phyloP scores from a whole-genome alignment of 2,797 vertebrate genomes.

The Avahi laniger region DNA sequence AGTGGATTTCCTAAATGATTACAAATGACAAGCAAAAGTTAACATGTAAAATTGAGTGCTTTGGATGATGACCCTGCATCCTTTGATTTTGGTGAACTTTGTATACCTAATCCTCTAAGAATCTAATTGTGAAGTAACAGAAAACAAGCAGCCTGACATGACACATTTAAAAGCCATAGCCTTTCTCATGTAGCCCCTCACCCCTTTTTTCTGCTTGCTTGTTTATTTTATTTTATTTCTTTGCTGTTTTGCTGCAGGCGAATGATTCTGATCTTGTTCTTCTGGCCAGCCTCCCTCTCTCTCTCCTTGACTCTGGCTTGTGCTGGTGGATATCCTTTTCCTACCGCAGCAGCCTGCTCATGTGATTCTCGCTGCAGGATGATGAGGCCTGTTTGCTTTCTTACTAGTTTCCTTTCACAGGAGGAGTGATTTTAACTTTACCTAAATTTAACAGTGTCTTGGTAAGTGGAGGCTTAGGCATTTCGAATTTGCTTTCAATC shows the following conservation, averaged over 20 bases:
- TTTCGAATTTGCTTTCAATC: not conserved
- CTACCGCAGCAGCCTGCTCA: not conserved
- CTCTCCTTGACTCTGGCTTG: constrained; percentile 93
- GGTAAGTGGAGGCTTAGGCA: constrained; percentile 39
- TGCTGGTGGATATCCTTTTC: constrained; percentile 96
- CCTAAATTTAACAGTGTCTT: not conserved
- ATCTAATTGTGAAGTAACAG: not conserved
- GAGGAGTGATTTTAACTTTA: not conserved
- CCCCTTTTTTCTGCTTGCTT: constrained; percentile 41
- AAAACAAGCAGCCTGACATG: not conserved
- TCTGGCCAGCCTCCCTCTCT: constrained; percentile 92
- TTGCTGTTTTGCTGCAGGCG: constrained; percentile 84
- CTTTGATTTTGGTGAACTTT: not conserved
- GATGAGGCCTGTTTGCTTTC: not conserved
- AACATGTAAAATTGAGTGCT: not conserved
- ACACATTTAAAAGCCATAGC: not conserved
- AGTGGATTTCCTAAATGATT: not conserved
- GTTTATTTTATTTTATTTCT: not conserved
- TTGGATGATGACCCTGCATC: not conserved
- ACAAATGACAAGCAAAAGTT: not conserved
- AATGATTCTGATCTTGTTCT: constrained; percentile 93
- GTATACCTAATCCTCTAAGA: not conserved
- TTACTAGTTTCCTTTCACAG: not conserved
- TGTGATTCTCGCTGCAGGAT: constrained; percentile 55
- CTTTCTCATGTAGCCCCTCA: not conserved